phyloP scores from a whole-genome alignment of 2,113 vertebrate species.

The Calyptommatus sinebrachiatus region DNA sequence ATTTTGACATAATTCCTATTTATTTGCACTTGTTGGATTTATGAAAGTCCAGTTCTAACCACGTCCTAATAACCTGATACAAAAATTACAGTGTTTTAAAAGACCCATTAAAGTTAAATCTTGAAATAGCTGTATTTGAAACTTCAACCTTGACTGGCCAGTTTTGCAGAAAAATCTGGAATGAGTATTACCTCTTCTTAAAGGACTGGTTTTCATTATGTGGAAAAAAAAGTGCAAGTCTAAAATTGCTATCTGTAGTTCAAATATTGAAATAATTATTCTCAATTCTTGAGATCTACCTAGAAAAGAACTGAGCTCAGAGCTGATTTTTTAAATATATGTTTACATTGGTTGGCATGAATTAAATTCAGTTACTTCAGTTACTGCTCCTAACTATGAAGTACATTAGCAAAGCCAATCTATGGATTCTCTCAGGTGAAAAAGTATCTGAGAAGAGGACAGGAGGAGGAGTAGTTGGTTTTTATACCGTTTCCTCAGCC shows the following conservation, averaged over 20 bases:
- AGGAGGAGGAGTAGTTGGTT: no score
- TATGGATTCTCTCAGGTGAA: background rate
- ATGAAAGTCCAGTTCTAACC: background rate
- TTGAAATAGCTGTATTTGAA: background rate
- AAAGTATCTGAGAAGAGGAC: background rate
- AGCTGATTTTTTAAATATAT: background rate
- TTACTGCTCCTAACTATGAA: background rate
- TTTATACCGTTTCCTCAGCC: no score
- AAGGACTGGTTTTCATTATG: slow-evolving; percentile 14
- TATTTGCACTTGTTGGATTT: background rate
- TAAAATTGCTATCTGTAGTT: background rate
- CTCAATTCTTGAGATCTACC: background rate
- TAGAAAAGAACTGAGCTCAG: background rate
- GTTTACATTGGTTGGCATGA: background rate
- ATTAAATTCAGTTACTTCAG: background rate
- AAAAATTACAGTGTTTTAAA: background rate
- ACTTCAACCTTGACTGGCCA: background rate
- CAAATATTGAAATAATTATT: background rate
- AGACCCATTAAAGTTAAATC: background rate
- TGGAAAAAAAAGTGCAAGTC: background rate
- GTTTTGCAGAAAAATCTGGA: slow-evolving; percentile 5
- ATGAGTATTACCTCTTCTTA: background rate
- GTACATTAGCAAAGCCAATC: background rate
- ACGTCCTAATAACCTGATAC: background rate
- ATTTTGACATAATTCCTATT: background rate